A percentile compares a stretch with the other conserved stretches of the same genome.
Conservation (phyloP, 1,140 invertebrate species). For the Akabosia matsudoensis region DNA sequence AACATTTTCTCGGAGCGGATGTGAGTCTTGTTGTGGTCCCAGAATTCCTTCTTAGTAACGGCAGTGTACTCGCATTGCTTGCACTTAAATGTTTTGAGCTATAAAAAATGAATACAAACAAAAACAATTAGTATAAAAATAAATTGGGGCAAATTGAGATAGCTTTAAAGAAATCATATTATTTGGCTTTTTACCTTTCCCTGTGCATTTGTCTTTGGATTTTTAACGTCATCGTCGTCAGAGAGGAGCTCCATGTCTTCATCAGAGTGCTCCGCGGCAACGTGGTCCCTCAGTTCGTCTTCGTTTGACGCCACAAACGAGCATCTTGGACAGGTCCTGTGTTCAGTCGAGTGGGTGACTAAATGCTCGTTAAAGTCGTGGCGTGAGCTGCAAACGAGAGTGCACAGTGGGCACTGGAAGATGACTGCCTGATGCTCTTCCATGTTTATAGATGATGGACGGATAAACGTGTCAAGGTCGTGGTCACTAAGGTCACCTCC, state of each 20-base stretch:
- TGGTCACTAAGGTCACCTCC: too few species aligned
- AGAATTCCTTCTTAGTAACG: constrained; percentile 85
- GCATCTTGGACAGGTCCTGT: constrained; percentile 55
- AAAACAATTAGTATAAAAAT: constrained; percentile 19
- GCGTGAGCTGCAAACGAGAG: constrained; percentile 37
- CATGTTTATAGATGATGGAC: background rate
- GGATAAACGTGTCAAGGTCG: too few species aligned
- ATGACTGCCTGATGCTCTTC: constrained; percentile 25
- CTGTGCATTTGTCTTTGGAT: constrained; percentile 73
- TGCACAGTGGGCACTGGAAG: constrained; percentile 44
- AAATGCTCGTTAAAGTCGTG: constrained; percentile 47
- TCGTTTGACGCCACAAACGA: constrained; percentile 61
- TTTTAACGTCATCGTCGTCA: constrained; percentile 63
- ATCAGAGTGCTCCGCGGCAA: constrained; percentile 53
- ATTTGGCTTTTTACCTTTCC: constrained; percentile 55
- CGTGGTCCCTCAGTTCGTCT: constrained; percentile 59
- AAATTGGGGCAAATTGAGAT: background rate
- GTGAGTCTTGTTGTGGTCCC: constrained; percentile 84
- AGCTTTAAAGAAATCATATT: background rate
- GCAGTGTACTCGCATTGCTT: constrained; percentile 85
- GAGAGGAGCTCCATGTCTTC: constrained; percentile 49
- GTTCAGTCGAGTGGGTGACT: constrained; percentile 45
- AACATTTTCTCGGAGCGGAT: constrained; percentile 91
- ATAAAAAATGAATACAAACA: constrained; percentile 32
- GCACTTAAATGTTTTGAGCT: constrained; percentile 84